Evolutionary conservation across 2,888 invertebrate genomes (phyloP).

Genomic region (Gortyna flavago): DNA sequence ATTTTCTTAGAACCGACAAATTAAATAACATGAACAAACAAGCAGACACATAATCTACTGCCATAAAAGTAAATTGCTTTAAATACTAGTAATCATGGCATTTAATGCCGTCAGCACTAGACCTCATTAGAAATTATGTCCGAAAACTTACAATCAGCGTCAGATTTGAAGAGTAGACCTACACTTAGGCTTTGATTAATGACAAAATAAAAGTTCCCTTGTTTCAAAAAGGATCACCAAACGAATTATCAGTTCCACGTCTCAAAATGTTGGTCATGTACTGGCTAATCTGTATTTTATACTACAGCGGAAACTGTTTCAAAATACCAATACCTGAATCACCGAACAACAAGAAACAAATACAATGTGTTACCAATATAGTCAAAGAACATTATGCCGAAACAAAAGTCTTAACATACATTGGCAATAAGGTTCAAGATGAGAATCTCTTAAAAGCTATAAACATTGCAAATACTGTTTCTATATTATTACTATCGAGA

Average conservation of each 20-base stretch:
- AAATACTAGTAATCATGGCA: conserved; percentile 8
- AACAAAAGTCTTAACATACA: conserved; percentile 45
- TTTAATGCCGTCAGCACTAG: conserved; percentile 9
- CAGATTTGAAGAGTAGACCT: conserved; percentile 17
- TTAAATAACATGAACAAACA: background rate
- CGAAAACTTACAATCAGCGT: conserved; percentile 35
- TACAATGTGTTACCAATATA: conserved; percentile 56
- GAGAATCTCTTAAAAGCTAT: conserved; percentile 43
- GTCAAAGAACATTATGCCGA: conserved; percentile 47
- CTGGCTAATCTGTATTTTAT: conserved; percentile 21
- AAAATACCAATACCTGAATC: conserved; percentile 25
- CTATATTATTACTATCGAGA: conserved; percentile 26
- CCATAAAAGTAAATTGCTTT: background rate
- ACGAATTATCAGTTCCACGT: background rate
- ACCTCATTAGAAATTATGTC: conserved; percentile 26
- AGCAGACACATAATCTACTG: background rate
- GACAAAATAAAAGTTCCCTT: background rate
- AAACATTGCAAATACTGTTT: conserved; percentile 29
- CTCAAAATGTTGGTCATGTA: conserved; percentile 44
- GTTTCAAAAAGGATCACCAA: background rate
- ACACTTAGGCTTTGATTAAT: conserved; percentile 26
- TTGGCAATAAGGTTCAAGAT: conserved; percentile 40
- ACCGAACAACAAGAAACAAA: conserved; percentile 24
- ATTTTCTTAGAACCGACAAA: background rate
- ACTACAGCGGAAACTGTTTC: conserved; percentile 19